phyloP scores from a whole-genome alignment of 2,888 invertebrate species.

The Dromius quadrimaculatus region DNA sequence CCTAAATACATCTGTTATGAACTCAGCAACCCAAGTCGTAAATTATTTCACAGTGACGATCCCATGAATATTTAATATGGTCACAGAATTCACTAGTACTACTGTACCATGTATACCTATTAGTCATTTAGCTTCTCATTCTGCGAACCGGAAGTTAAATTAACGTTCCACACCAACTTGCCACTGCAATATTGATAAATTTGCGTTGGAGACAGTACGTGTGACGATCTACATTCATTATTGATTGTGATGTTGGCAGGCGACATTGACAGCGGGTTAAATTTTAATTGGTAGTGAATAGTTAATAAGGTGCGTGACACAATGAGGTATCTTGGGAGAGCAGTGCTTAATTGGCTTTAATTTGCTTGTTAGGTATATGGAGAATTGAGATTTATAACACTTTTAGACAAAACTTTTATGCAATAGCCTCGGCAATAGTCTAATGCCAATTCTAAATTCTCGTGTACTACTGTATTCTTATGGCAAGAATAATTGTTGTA shows the following conservation, averaged over 20 bases:
- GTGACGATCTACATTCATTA: slow-evolving; percentile 20
- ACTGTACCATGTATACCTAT: not conserved
- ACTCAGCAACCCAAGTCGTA: no score
- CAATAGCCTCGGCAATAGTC: no score
- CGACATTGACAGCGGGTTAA: slow-evolving; percentile 20
- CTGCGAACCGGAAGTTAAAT: no score
- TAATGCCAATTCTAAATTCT: no score
- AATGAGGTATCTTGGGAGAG: not conserved
- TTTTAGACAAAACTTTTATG: no score
- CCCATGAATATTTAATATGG: slow-evolving; percentile 18
- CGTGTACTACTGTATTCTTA: no score
- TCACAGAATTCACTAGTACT: slow-evolving; percentile 10
- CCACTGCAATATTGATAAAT: slow-evolving; percentile 20
- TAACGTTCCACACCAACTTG: not conserved
- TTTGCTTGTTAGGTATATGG: slow-evolving; percentile 8
- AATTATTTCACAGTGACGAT: no score
- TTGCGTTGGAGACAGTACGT: not conserved
- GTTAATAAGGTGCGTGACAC: slow-evolving; percentile 13
- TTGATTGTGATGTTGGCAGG: slow-evolving; percentile 9
- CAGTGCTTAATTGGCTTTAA: no score
- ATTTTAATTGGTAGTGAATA: slow-evolving; percentile 20
- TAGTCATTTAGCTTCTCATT: slow-evolving; percentile 17
- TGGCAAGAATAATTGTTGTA: no score
- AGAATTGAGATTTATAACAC: not conserved
- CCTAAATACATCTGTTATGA: no score